Base-by-base conservation (phyloP, 2,797 vertebrate genomes). In the Sylvia borin region DNA sequence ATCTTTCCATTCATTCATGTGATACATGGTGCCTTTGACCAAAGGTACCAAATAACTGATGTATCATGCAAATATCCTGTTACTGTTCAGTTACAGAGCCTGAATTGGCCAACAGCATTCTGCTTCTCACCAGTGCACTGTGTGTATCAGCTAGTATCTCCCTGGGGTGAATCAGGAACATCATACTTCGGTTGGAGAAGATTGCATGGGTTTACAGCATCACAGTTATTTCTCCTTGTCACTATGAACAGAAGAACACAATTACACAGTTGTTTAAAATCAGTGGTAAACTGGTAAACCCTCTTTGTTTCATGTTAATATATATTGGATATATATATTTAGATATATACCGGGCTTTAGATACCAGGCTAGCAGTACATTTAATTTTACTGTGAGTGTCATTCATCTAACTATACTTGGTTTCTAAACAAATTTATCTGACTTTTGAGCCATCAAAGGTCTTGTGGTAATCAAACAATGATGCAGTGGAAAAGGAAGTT, bases 141-240 rank as follows among this genome's bases (percentile, higher is more conserved):
- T 0, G 0, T n/a, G 0, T 32, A 31, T 72, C 5, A 2, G 50
- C n/a, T 29, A 8, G 3, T 45, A 14, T 27, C 11, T 80, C 36
- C 13, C 15, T 70, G 51, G 29, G 58, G 27, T 42, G 20, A 92
- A 22, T 3, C 2, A 4, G 36, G 16, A 73, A 8, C 10, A 10
- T 47, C 29, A 16, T 26, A 17, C 6, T 42, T 87, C 5, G 43
- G 13, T 40, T 64, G 61, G 60, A 65, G 48, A 18, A 66, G 48
- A 38, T 61, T 43, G 43, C 22, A 4, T 16, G 36, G 42, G 18
- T n/a, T 75, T 81, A n/a, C 55, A 72, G 4, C 16, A 38, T 61
- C 7, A 20, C 0, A 77, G 51, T 38, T 77, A 24, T 50, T 84
- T 78, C 15, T 67, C 25, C 15, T 24, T 66, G 40, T 50, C 20